Evolutionary conservation across 53 echinoderm and acorn worm genomes (phyloP).

Genomic region (Paelopatides confundens): DNA sequence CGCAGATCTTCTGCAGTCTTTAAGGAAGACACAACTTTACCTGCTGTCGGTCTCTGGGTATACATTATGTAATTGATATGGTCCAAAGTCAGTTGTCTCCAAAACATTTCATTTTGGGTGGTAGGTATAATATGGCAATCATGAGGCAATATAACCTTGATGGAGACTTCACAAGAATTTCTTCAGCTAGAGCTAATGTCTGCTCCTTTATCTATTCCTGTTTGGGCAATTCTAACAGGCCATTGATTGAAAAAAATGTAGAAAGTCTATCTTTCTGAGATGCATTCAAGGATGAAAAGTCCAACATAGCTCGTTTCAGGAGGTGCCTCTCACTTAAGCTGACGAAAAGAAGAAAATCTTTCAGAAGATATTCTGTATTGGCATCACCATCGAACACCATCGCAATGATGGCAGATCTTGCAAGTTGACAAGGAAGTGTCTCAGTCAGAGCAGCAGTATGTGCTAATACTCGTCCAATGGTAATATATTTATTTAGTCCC

Average conservation of each 20-base stretch:
- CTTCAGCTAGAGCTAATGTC: constrained; percentile 4
- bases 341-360: constrained; percentile 2
- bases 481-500: not conserved
- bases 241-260: constrained; percentile 10
- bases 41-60: constrained; percentile 16
- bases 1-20: not conserved
- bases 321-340: not conserved
- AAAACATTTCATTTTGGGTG: not conserved
- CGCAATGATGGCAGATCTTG: not conserved
- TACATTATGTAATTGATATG: not conserved
- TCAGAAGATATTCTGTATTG: not conserved
- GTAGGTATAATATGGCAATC: constrained; percentile 36
- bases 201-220: not conserved
- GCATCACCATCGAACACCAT: constrained; percentile 1
- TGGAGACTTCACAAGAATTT: constrained; percentile 29
- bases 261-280: not conserved
- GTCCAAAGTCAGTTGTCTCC: constrained; percentile 18
- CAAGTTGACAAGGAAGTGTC: not conserved
- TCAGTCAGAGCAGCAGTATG: constrained; percentile 1
- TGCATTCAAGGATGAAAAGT: not conserved
- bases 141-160: constrained; percentile 19
- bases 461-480: not conserved
- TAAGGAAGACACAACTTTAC: not conserved
- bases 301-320: not conserved
- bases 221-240: constrained; percentile 1